These are phyloP conservation scores for Anastatus disparis DNA, from an alignment of 1,140 invertebrate genomes.

Conservation along the genomic window DNA sequence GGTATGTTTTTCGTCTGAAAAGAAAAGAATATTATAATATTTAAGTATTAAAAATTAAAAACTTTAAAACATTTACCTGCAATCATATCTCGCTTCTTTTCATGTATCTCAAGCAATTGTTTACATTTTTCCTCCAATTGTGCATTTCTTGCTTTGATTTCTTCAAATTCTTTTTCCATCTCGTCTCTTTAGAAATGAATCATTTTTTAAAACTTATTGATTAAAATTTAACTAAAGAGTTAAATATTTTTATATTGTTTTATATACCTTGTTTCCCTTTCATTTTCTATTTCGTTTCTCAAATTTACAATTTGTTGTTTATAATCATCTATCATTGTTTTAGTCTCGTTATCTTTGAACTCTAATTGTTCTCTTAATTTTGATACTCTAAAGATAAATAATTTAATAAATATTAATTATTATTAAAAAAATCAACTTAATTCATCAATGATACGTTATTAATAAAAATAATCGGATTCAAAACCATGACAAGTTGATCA, in stretches of 20 bases:
- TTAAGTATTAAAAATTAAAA: background rate
- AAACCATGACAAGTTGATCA: no score
- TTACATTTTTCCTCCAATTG: conserved; percentile 49
- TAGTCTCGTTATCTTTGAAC: conserved; percentile 43
- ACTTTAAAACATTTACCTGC: conserved; percentile 36
- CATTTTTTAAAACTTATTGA: no score
- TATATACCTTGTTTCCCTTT: conserved; percentile 2
- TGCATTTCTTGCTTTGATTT: conserved; percentile 41
- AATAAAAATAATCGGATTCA: no score
- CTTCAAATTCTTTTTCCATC: conserved; percentile 25
- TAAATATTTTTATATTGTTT: no score
- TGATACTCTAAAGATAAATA: conserved; percentile 39
- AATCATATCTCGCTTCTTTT: conserved; percentile 43
- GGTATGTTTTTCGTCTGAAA: conserved; percentile 39
- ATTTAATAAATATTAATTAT: no score
- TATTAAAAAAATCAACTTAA: no score
- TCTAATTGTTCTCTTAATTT: conserved; percentile 47
- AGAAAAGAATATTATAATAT: background rate
- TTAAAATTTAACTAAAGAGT: no score
- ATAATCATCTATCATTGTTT: conserved; percentile 39
- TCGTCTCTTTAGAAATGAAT: conserved; percentile 36
- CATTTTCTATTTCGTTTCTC: conserved; percentile 16
- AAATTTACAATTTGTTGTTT: conserved; percentile 40
- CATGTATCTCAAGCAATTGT: conserved; percentile 45
- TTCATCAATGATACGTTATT: no score